Base-by-base conservation (phyloP, 1,140 invertebrate genomes). In the Aplysia californica region DNA sequence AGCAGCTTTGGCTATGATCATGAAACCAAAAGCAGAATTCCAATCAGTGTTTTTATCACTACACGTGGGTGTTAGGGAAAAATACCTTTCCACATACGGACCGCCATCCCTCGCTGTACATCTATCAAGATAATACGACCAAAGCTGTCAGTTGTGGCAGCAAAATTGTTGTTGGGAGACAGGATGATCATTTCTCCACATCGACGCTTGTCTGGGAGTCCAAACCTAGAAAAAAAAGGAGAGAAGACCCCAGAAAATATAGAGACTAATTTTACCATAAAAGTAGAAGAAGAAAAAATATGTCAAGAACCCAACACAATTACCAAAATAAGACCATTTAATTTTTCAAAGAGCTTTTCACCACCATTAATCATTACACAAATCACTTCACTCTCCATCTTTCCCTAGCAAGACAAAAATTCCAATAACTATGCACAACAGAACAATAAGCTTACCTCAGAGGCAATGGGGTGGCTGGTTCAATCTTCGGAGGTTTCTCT, bases 31-130 rank as follows among this genome's bases (percentile, higher is more conserved):
- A n/a, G n/a, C n/a, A n/a, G n/a, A n/a, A n/a, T n/a, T n/a, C n/a
- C n/a, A n/a, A n/a, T n/a, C n/a, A n/a, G n/a, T n/a, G n/a, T n/a
- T n/a, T n/a, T n/a, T n/a, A n/a, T n/a, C n/a, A n/a, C n/a, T n/a
- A n/a, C n/a, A n/a, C n/a, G n/a, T n/a, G n/a, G n/a, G n/a, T n/a
- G n/a, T n/a, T n/a, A n/a, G n/a, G n/a, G n/a, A n/a, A n/a, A n/a
- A n/a, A 68, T 58, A 92, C 96, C 97, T 91, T 98, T 98, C 92
- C 96, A 97, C 87, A 98, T 94, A 75, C 96, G 92, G 26, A 98
- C 87, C 26, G 94, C 93, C 70, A 95, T 92, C 10, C 96, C 95
- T 84, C 92, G 93, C 44, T 91, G 92, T 31, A 95, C 93, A 89
- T 98, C 96, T 21, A 98, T 87, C 2, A 99, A 90, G 64, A 94